Percentiles rank a stretch among this genome's conserved stretches.
Evolutionary conservation across 1,140 invertebrate genomes (phyloP).

Genomic region (Brachionus manjavacas): DNA sequence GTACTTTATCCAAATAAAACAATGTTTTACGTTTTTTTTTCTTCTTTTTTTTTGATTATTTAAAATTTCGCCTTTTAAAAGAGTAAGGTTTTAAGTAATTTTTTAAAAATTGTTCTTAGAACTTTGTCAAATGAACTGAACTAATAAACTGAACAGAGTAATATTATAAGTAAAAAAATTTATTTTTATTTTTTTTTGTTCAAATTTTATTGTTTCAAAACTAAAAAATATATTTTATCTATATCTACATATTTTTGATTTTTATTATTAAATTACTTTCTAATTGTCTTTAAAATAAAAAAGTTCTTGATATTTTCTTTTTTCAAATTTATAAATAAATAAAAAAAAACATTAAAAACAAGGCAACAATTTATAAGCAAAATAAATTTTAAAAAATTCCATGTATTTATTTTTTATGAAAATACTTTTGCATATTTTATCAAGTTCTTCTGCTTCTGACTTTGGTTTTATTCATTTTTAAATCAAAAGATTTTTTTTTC

Average conservation of each 20-base stretch:
- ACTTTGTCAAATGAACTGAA: background rate
- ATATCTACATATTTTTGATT: background rate
- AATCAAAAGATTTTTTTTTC: no score
- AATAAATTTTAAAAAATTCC: background rate
- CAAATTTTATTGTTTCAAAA: background rate
- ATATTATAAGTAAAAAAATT: background rate
- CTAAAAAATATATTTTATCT: background rate
- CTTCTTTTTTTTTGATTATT: background rate
- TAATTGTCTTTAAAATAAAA: background rate
- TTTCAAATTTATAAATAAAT: background rate
- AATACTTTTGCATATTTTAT: no score
- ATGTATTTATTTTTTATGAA: background rate
- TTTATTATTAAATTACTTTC: background rate
- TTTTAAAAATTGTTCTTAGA: background rate
- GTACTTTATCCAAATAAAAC: background rate
- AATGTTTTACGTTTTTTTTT: background rate
- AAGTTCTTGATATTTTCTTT: background rate
- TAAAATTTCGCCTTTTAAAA: slow-evolving; percentile 1
- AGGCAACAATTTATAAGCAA: background rate
- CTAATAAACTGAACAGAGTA: background rate
- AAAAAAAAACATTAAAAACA: background rate
- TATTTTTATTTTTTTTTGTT: background rate
- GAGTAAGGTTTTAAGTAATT: background rate
- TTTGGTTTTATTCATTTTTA: no score
- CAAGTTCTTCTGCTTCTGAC: no score